Evolutionary conservation across 2,797 vertebrate species (phyloP).

Genomic region (Coranthus polyacanthus): DNA sequence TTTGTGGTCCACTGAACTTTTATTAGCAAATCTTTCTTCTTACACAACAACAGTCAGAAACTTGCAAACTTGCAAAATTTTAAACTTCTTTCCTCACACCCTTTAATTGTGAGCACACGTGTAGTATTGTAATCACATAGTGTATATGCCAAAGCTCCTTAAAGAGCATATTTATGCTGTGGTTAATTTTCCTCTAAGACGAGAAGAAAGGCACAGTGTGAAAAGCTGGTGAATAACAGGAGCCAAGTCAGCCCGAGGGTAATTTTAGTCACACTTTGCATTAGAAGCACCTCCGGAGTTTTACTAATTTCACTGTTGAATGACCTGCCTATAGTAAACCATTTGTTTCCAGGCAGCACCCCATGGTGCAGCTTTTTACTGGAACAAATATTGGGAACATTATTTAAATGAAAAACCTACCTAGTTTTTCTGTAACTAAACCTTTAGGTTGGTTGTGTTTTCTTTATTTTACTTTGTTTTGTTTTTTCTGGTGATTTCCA

Average conservation of each 20-base stretch:
- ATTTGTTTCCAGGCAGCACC: conserved; percentile 68
- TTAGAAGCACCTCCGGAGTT: conserved; percentile 70
- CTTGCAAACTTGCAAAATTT: conserved; percentile 35
- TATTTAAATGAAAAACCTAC: conserved; percentile 44
- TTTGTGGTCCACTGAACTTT: conserved; percentile 2
- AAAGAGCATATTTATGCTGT: conserved; percentile 49
- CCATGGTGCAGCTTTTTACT: conserved; percentile 54
- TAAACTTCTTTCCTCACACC: conserved; percentile 22
- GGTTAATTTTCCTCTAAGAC: conserved; percentile 51
- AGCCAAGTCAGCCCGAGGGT: conserved; percentile 52
- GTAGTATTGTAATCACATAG: conserved; percentile 31
- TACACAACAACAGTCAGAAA: conserved; percentile 23
- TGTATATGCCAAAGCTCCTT: conserved; percentile 46
- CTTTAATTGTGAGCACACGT: conserved; percentile 36
- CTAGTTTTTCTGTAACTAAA: conserved; percentile 24
- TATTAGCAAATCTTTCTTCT: conserved; percentile 1
- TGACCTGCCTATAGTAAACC: conserved; percentile 69
- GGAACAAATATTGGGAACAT: conserved; percentile 62
- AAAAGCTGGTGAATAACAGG: conserved; percentile 31
- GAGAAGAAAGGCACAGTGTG: conserved; percentile 15
- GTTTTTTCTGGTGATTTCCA: not conserved
- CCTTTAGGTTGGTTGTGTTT: conserved; percentile 10
- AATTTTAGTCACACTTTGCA: conserved; percentile 66
- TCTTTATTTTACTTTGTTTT: too few relatives aligned
- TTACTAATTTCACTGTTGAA: conserved; percentile 81